Base-by-base conservation (phyloP, 2,113 vertebrate genomes). In the Rostratula benghalensis region DNA sequence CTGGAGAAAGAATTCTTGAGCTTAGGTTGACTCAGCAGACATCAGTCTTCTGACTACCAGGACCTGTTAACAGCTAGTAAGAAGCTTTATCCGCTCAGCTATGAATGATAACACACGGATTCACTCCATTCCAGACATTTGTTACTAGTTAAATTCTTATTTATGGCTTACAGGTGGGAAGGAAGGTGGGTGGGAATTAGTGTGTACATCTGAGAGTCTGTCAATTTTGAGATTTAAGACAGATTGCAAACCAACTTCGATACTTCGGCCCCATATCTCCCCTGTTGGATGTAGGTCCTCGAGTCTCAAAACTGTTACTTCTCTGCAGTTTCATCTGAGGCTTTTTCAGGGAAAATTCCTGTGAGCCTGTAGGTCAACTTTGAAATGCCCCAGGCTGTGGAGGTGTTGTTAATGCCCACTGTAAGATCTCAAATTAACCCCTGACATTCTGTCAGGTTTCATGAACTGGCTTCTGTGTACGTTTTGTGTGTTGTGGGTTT, bases 141-240 rank as follows among this genome's bases (percentile, higher is more conserved):
- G 39, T 84, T 93, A 75, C 19, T 9, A 53, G 90, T 79, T 87
- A 30, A 46, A 68, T 82, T 90, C 56, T 80, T 90, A 77, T 60
- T 91, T 95, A n/a, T 48, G 60, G 46, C 31, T 94, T 78, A 39
- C 71, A 83, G 64, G 76, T 96, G 59, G 79, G 79, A 92, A 92
- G 68, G 39, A 65, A n/a, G 21, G 75, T 88, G 79, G 69, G 69
- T 0, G 4, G 80, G 69, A 87, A 53, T 91, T 93, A 60, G 31
- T 69, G 71, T 80, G 31, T 86, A 12, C 33, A 41, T 91, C 81
- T 93, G 69, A 87, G 80, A 60, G 51, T 90, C 4, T 63, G 57
- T 84, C 81, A n/a, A 7, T 90, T 92, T 90, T 69, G 48, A 79
- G 70, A 61, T 31, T 73, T 53, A 33, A 83, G 41, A 37, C 30